A percentile compares a stretch with the other conserved stretches of the same genome.
phyloP scores from a whole-genome alignment of 2,888 invertebrate genomes.

The Rotaria macrura region DNA sequence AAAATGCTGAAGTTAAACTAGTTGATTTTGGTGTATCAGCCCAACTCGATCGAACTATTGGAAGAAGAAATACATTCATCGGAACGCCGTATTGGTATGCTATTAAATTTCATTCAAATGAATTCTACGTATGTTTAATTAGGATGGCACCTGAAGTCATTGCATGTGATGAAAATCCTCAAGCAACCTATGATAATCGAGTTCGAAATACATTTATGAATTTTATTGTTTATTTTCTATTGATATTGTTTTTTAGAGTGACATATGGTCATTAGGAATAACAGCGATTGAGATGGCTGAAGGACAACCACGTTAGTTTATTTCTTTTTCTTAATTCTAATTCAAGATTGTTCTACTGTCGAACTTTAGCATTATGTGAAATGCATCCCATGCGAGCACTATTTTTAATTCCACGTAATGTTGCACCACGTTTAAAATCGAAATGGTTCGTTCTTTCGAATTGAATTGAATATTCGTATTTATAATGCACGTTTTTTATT shows the following conservation, averaged over 20 bases:
- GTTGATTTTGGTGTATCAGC: conserved; percentile 99
- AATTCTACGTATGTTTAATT: neutral
- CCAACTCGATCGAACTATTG: conserved; percentile 95
- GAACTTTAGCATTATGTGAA: conserved; percentile 70
- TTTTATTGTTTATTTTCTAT: no score
- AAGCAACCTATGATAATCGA: conserved; percentile 94
- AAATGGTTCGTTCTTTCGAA: conserved; percentile 59
- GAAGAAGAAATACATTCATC: conserved; percentile 94
- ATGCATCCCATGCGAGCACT: conserved; percentile 98
- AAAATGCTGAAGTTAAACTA: conserved; percentile 99
- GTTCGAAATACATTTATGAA: neutral
- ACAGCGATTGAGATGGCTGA: conserved; percentile 99
- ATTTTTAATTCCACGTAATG: conserved; percentile 92
- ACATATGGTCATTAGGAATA: conserved; percentile 65
- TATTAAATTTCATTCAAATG: neutral
- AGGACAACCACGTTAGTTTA: conserved; percentile 69
- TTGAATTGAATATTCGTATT: neutral
- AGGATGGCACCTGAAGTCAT: conserved; percentile 96
- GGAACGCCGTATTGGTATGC: conserved; percentile 58
- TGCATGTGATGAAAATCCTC: conserved; percentile 98
- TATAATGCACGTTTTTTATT: conserved; percentile 27
- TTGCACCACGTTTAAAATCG: conserved; percentile 88
- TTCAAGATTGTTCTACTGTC: neutral
- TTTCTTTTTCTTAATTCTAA: conserved; percentile 11
- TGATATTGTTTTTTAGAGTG: conserved; percentile 47